Conservation (phyloP, 2,888 invertebrate species). For the Lithodes maja region DNA sequence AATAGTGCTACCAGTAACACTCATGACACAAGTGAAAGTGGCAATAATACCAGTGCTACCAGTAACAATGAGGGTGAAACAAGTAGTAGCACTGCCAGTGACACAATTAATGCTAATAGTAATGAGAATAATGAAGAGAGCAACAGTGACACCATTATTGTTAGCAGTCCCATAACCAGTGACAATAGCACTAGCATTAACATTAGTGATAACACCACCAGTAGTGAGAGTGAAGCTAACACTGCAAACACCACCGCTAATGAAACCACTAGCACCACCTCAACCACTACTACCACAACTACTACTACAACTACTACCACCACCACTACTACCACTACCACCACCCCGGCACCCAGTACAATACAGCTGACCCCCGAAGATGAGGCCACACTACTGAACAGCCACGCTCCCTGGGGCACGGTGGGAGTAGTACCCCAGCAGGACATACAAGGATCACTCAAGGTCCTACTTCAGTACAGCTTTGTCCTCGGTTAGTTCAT, state of each 20-base stretch:
- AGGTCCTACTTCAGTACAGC: constrained; percentile 59
- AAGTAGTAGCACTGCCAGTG: neutral
- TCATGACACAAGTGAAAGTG: neutral
- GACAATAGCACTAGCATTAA: neutral
- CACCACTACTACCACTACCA: neutral
- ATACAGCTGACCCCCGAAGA: neutral
- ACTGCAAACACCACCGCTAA: neutral
- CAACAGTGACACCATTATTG: neutral
- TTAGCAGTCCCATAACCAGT: neutral
- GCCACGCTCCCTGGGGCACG: constrained; percentile 57
- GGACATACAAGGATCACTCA: constrained; percentile 41
- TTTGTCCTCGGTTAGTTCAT: constrained; percentile 61
- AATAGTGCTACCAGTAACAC: neutral
- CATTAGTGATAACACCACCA: neutral
- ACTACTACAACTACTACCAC: constrained; percentile 7
- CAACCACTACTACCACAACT: constrained; percentile 7
- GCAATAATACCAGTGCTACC: neutral
- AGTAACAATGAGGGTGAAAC: too few relatives aligned
- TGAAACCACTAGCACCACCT: constrained; percentile 16
- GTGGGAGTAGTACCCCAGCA: constrained; percentile 33
- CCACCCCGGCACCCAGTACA: neutral
- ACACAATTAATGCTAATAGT: neutral
- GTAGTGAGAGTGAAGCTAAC: neutral
- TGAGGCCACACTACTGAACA: neutral
- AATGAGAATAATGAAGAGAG: neutral